These are phyloP conservation scores for Yponomeuta evonymella DNA, from an alignment of 2,888 invertebrate genomes.

Conservation along the genomic window DNA sequence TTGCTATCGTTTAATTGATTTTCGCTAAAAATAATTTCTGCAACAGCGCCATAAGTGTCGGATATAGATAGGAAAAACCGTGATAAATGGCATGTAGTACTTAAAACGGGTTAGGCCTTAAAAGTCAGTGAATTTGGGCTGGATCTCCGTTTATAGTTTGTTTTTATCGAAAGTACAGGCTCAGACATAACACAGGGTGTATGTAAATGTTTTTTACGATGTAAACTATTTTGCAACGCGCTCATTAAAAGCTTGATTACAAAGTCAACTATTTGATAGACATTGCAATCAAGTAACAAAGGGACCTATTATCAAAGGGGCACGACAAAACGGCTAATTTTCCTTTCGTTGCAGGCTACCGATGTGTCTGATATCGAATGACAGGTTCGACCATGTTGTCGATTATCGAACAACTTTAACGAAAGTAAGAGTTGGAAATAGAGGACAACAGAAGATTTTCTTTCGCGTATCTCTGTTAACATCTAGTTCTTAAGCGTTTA, in stretches of 20 bases:
- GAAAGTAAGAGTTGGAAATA: constrained; percentile 47
- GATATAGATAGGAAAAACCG: no score
- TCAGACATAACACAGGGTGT: neutral
- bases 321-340: constrained; percentile 31
- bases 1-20: no score
- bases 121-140: no score
- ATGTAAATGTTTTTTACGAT: neutral
- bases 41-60: no score
- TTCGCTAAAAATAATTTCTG: no score
- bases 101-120: no score
- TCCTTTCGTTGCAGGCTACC: constrained; percentile 32
- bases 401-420: constrained; percentile 41
- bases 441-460: constrained; percentile 13
- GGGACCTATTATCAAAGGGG: constrained; percentile 31
- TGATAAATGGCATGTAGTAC: no score
- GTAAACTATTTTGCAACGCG: neutral
- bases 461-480: constrained; percentile 8
- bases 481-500: no score
- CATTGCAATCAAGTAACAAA: constrained; percentile 35
- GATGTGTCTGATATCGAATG: constrained; percentile 48
- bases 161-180: neutral
- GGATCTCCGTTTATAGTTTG: neutral
- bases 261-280: constrained; percentile 23
- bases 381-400: constrained; percentile 45
- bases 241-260: neutral